Evolutionary conservation across 2,888 invertebrate species (phyloP), one percentile per base, ranked within the genome.

Genomic region (Agrotis clavis): DNA sequence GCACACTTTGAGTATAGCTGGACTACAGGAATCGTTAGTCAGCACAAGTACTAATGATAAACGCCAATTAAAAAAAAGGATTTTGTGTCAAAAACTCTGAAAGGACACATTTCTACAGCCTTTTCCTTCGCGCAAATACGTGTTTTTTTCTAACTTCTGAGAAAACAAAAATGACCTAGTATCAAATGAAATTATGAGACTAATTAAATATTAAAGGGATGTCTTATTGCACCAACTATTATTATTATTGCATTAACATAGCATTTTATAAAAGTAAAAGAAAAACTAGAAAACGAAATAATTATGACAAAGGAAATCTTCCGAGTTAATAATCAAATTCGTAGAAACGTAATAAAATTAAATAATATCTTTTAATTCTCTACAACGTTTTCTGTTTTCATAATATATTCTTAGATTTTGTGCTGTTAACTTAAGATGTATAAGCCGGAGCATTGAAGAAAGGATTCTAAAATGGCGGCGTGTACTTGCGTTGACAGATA

Each of bases 131-230:
- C 9, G 41, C 18, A 19, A 30, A 53, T 16, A 47, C 45, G n/a
- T n/a, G n/a, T 16, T 9, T 64, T 64, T 7, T 21, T 0, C 14
- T 35, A 51, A 65, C 7, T 11, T 9, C 21, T 35, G 5, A 18
- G 14, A 59, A 75, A 48, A 56, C 14, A 57, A 57, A 57, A 57
- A 35, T 21, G 2, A 54, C 7, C 1, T 19, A 41, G 19, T 16
- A 41, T 48, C 18, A 56, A 74, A 66, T 45, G 21, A 66, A n/a
- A n/a, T 21, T 56, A 50, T 35, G 41, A 41, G 41, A 41, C 41
- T 66, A 66, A 50, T 67, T 66, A 73, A 72, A 45, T 35, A n/a
- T 50, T 50, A 56, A 75, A 75, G 50, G 50, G n/a, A 25, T 16
- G 16, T 50, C 30, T 57, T 56, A 45, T n/a, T 75, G 67, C 50